Evolutionary conservation across 2,113 vertebrate genomes (phyloP).

Genomic region (Vanacampus margaritifer): DNA sequence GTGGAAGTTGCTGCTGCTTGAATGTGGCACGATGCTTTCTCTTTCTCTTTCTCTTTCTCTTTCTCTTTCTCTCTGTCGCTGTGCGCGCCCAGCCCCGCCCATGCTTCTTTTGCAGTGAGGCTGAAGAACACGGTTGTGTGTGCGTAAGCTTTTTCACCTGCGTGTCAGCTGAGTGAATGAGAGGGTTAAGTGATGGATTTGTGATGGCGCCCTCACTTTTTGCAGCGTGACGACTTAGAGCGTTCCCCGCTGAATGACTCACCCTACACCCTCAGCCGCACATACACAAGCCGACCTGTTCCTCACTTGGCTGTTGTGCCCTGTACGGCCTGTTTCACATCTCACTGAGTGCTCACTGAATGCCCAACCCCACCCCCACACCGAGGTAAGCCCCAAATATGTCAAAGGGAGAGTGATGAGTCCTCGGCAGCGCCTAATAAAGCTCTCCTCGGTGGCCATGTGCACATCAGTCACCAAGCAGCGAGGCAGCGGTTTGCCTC

Average conservation of each 20-base stretch:
- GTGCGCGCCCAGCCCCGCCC: conserved; percentile 12
- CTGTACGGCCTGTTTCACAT: conserved; percentile 15
- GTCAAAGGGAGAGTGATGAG: conserved; percentile 59
- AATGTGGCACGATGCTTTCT: not conserved
- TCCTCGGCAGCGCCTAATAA: conserved; percentile 54
- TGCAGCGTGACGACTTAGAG: conserved; percentile 32
- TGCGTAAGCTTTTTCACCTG: conserved; percentile 32
- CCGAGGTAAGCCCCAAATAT: conserved; percentile 54
- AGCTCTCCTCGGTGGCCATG: conserved; percentile 41
- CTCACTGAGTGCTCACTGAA: conserved; percentile 13
- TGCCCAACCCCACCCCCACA: not conserved
- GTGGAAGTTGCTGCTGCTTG: not conserved
- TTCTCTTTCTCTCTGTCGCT: not conserved
- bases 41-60: not conserved
- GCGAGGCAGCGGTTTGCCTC: conserved; percentile 32
- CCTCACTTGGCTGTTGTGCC: conserved; percentile 7
- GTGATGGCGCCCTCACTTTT: conserved; percentile 42
- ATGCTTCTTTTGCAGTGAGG: conserved; percentile 33
- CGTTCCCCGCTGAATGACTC: conserved; percentile 30
- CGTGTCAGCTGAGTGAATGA: conserved; percentile 45
- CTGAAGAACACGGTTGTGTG: conserved; percentile 6
- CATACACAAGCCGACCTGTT: conserved; percentile 8
- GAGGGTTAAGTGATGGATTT: conserved; percentile 63
- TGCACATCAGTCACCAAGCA: conserved; percentile 46
- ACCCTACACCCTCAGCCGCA: conserved; percentile 5